These are phyloP conservation scores for Heliconius ismenius DNA, from an alignment of 2,888 invertebrate species.

Conservation along the genomic window DNA sequence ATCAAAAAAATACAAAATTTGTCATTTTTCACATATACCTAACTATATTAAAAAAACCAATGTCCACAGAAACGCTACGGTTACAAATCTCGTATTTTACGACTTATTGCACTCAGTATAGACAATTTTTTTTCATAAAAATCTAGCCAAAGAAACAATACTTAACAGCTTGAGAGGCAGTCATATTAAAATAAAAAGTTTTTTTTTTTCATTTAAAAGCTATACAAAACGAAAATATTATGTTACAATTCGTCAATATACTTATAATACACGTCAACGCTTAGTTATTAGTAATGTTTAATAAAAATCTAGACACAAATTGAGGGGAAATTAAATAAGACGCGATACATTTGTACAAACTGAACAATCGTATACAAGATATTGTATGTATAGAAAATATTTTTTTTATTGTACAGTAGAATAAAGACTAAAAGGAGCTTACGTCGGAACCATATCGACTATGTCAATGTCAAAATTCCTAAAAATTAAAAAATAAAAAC, in stretches of 20 bases:
- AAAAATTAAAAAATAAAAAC: neutral
- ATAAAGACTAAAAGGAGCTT: conserved; percentile 6
- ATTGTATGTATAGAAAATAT: conserved; percentile 6
- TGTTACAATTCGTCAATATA: conserved; percentile 4
- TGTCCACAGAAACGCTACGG: conserved; percentile 15
- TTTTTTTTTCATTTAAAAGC: neutral
- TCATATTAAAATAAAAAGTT: conserved; percentile 5
- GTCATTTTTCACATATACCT: neutral
- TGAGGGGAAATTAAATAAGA: conserved; percentile 25
- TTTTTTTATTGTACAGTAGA: conserved; percentile 12
- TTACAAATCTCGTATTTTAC: conserved; percentile 7
- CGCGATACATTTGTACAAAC: conserved; percentile 38
- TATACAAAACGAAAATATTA: conserved; percentile 3
- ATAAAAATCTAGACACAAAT: conserved; percentile 26
- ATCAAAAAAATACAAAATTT: neutral
- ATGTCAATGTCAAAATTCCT: conserved; percentile 2
- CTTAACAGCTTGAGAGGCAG: neutral
- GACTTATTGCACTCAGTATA: conserved; percentile 19
- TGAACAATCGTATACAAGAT: conserved; percentile 35
- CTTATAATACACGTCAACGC: conserved; percentile 13
- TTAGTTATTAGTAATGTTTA: conserved; percentile 4
- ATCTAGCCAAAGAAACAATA: neutral
- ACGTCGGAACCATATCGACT: conserved; percentile 23
- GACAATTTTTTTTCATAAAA: neutral
- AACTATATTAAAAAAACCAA: neutral